These are phyloP conservation scores for Crypturellus undulatus DNA, from an alignment of 2,113 vertebrate genomes.

Conservation along the genomic window DNA sequence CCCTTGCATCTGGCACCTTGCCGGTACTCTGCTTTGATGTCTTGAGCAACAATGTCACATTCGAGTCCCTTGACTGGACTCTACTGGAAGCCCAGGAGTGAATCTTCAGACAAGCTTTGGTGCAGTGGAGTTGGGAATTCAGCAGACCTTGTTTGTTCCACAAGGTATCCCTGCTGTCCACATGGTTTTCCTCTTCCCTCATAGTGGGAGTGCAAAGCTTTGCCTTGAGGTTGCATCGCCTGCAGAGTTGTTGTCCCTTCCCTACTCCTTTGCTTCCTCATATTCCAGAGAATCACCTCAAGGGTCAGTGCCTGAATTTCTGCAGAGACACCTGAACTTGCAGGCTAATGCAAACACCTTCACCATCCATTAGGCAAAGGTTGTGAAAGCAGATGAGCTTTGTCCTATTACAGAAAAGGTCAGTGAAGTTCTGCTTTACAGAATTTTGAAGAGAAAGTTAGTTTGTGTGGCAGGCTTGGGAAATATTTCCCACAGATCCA, in stretches of 20 bases:
- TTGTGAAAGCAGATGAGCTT: not conserved
- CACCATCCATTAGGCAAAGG: not conserved
- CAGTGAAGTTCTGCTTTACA: not conserved
- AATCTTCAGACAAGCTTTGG: constrained; percentile 34
- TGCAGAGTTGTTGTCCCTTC: not conserved
- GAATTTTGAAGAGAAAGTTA: not conserved
- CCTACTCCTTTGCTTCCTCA: rapidly evolving
- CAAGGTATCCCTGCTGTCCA: not conserved
- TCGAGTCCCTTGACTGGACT: too few species aligned
- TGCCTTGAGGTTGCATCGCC: not conserved
- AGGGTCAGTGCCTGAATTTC: not conserved
- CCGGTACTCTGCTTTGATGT: not conserved
- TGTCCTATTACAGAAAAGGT: not conserved
- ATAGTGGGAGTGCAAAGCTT: rapidly evolving
- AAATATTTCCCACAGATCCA: not conserved
- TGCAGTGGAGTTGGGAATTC: not conserved
- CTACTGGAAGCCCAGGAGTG: constrained; percentile 5
- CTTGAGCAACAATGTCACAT: too few species aligned
- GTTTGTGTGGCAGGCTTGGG: not conserved
- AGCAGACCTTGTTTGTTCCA: not conserved
- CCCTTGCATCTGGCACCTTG: not conserved
- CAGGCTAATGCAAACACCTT: not conserved
- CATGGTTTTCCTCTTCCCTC: too few species aligned
- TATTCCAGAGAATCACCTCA: rapidly evolving
- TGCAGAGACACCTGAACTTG: not conserved